phyloP scores from a whole-genome alignment of 1,140 invertebrate species.

The Drosophila watanabei region DNA sequence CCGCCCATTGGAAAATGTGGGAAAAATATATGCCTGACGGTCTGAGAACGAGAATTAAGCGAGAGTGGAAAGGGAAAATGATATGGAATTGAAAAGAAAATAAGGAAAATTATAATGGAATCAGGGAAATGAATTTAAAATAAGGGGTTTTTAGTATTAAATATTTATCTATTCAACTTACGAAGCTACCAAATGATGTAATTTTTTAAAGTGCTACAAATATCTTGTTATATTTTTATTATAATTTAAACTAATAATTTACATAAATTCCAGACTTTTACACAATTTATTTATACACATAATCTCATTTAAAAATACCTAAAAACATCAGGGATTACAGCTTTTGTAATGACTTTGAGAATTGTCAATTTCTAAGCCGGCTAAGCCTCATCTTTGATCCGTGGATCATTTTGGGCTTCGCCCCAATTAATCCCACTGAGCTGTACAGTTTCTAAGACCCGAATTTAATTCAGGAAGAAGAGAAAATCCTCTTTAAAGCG shows the following conservation, averaged over 20 bases:
- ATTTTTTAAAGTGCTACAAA: neutral
- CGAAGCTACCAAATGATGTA: neutral
- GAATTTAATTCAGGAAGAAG: constrained; percentile 42
- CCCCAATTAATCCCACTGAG: constrained; percentile 36
- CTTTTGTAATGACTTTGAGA: constrained; percentile 5
- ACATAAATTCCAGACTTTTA: neutral
- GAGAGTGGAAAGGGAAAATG: constrained; percentile 1
- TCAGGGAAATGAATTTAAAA: neutral
- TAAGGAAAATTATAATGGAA: neutral
- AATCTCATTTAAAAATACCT: neutral
- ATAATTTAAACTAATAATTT: neutral
- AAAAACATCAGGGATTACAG: neutral
- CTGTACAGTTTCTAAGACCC: constrained; percentile 3
- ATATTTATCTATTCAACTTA: neutral
- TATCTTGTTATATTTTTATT: no score
- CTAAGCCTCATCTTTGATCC: constrained; percentile 9
- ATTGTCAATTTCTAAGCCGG: constrained; percentile 11
- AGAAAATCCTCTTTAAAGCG: constrained; percentile 52
- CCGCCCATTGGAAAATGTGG: constrained; percentile 26
- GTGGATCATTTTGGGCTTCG: constrained; percentile 11
- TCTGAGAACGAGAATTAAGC: constrained; percentile 1
- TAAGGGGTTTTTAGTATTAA: no score
- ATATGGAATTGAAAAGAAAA: neutral
- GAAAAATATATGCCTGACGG: constrained; percentile 16
- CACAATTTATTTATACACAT: neutral